Conservation (phyloP, 2,113 vertebrate species). For the Aleadryas rufinucha region DNA sequence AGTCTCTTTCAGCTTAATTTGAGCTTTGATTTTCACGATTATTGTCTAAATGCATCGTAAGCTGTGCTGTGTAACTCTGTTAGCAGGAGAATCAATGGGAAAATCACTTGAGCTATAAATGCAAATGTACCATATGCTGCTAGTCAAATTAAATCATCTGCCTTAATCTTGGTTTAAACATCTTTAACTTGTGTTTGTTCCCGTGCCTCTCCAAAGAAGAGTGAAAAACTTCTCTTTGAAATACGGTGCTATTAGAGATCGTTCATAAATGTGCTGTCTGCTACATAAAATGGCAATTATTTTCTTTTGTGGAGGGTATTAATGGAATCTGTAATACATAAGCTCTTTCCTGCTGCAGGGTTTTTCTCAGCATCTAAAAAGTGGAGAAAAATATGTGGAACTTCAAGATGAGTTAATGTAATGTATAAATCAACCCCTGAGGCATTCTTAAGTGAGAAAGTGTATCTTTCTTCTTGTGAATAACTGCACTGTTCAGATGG, state of each 20-base stretch:
- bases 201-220: not conserved
- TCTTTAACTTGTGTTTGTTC: not conserved
- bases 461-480: slow-evolving; percentile 34
- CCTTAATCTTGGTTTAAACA: not conserved
- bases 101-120: not conserved
- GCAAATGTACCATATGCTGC: not conserved
- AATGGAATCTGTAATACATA: not conserved
- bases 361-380: not conserved
- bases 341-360: not conserved
- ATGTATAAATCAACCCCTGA: not conserved
- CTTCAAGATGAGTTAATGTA: not conserved
- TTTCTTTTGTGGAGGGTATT: not conserved
- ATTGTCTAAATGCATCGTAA: not conserved
- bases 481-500: slow-evolving; percentile 21
- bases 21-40: not conserved
- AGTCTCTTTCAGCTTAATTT: not conserved
- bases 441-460: slow-evolving; percentile 28
- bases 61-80: not conserved
- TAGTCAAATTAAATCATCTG: not conserved
- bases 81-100: not conserved
- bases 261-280: accelerated
- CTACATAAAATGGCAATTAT: not conserved
- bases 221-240: not conserved
- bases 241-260: not conserved
- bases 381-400: not conserved